Evolutionary conservation across 2,888 invertebrate genomes (phyloP).

Genomic region (Resseliella maxima): DNA sequence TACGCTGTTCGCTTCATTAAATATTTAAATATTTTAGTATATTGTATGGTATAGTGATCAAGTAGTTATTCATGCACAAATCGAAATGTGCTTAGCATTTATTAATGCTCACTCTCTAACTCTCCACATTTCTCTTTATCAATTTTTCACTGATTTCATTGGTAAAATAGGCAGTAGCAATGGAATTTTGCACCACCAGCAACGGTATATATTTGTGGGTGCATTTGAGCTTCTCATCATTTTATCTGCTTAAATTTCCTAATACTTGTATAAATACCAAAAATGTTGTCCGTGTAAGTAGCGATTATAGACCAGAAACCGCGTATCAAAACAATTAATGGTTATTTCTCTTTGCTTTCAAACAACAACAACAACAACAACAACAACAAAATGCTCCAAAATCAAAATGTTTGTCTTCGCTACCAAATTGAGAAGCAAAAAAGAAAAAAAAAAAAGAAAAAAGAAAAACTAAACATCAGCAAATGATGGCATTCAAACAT

Average conservation of each 20-base stretch:
- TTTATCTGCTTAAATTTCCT: not conserved
- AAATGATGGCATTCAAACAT: not conserved
- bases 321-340: not conserved
- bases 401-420: not conserved
- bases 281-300: not conserved
- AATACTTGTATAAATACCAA: not conserved
- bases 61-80: not conserved
- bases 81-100: not conserved
- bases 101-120: not conserved
- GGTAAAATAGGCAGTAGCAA: no score
- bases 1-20: not conserved
- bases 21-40: slow-evolving; percentile 19
- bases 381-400: not conserved
- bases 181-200: no score
- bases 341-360: no score
- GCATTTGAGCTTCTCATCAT: not conserved
- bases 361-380: no score
- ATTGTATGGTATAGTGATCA: not conserved
- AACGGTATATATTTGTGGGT: not conserved
- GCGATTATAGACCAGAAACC: not conserved
- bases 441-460: not conserved
- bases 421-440: no score
- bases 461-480: not conserved
- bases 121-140: no score
- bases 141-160: no score